Evolutionary conservation across 1,140 invertebrate species (phyloP).

Genomic region (Penaeus vannamei): DNA sequence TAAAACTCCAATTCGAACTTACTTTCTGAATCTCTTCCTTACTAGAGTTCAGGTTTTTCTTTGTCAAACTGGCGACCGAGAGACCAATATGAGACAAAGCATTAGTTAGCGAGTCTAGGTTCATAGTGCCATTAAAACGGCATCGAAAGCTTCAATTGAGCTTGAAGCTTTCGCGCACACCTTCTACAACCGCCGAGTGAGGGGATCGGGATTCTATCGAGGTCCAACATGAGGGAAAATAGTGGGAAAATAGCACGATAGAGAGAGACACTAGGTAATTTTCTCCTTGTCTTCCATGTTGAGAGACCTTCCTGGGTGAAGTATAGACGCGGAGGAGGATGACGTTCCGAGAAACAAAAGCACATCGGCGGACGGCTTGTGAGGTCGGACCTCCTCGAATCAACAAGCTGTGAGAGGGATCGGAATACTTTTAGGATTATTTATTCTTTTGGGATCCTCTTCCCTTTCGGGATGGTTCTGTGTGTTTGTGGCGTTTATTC

Average conservation of each 20-base stretch:
- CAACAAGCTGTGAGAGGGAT: too few species aligned
- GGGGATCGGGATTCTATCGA: constrained; percentile 60
- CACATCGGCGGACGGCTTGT: neutral
- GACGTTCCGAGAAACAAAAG: constrained; percentile 8
- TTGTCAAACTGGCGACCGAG: constrained; percentile 94
- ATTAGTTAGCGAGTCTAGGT: constrained; percentile 68
- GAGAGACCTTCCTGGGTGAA: constrained; percentile 17
- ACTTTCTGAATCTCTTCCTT: constrained; percentile 86
- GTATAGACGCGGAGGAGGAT: constrained; percentile 24
- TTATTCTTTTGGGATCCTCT: too few species aligned
- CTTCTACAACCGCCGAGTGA: constrained; percentile 66
- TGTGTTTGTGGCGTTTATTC: constrained; percentile 34
- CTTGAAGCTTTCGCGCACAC: constrained; percentile 68
- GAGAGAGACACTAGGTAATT: constrained; percentile 55
- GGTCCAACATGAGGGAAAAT: constrained; percentile 67
- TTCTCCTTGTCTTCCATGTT: constrained; percentile 60
- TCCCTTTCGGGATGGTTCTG: neutral
- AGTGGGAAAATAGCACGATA: constrained; percentile 43
- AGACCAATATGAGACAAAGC: constrained; percentile 68
- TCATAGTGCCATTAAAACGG: constrained; percentile 69
- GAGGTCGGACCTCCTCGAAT: neutral
- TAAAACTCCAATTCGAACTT: constrained; percentile 69
- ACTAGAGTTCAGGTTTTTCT: constrained; percentile 93
- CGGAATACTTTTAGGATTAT: too few species aligned
- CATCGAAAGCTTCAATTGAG: constrained; percentile 68